phyloP scores from a whole-genome alignment of 2,113 vertebrate genomes.

The Suncus etruscus region DNA sequence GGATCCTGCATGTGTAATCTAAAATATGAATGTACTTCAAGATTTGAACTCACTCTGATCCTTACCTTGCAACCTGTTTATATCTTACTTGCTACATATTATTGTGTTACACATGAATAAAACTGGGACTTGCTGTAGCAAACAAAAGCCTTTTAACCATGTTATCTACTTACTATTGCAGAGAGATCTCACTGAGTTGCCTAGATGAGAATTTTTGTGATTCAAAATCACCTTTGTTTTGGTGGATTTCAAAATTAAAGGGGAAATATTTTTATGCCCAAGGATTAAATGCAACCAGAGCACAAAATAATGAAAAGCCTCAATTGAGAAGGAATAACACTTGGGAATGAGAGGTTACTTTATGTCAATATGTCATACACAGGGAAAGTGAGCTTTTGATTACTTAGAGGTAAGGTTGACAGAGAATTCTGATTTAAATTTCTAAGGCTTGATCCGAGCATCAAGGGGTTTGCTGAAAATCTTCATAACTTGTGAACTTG shows the following conservation, averaged over 20 bases:
- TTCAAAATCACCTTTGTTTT: constrained; percentile 49
- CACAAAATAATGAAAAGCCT: constrained; percentile 73
- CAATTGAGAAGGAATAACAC: constrained; percentile 67
- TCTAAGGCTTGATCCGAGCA: constrained; percentile 76
- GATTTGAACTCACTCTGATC: neutral
- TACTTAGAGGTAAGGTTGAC: constrained; percentile 72
- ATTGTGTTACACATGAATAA: constrained; percentile 4
- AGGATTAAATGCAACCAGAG: constrained; percentile 63
- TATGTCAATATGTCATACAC: constrained; percentile 68
- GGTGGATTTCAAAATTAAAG: constrained; percentile 64
- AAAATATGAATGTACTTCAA: neutral
- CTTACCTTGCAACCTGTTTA: neutral
- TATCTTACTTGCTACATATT: neutral
- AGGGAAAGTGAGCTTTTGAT: constrained; percentile 79
- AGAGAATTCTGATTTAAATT: constrained; percentile 79
- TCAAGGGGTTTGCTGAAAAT: constrained; percentile 71
- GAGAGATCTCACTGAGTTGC: neutral
- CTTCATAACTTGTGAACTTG: constrained; percentile 75
- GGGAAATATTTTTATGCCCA: constrained; percentile 26
- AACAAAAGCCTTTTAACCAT: neutral
- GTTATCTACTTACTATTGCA: neutral
- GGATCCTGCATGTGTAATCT: constrained; percentile 39
- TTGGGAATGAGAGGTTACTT: constrained; percentile 71
- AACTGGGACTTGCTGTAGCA: neutral
- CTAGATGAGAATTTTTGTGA: neutral